Evolutionary conservation across 2,888 invertebrate species (phyloP), one percentile per base, ranked within the genome.

Genomic region (Morinoia aosen): DNA sequence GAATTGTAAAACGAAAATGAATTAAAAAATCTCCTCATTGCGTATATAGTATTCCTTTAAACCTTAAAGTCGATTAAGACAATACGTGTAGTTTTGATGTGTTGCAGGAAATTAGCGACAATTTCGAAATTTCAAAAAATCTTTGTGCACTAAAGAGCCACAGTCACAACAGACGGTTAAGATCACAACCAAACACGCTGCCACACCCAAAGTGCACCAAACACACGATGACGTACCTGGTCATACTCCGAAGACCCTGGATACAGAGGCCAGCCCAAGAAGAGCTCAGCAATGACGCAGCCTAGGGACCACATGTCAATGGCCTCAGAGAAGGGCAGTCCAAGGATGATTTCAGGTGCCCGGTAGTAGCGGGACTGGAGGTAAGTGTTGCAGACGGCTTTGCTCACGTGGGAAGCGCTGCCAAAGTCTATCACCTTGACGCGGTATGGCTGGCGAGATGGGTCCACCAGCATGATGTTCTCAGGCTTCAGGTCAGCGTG

Each of bases 291-390:
- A 94, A 99, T 99, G 96, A 99, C 99, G 97, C 99, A 99, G 96
- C 99, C 99, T 97, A 99, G 98, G 12, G 99, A 99, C 99, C 99
- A 99, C 99, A 99, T 99, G 97, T 99, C 99, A 97, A 99, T 99
- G 33, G 99, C 99, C 97, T 99, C 99, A 98, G 99, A 99, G 98
- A 99, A 99, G 96, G 99, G 99, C 97, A 99, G 98, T 56, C 99
- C 99, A 97, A 99, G 98, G 97, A 99, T 99, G 97, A 99, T 99
- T 97, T 99, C 99, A 4, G 99, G 99, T 76, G 99, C 99, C 97
- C 99, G 98, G 97, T 99, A 99, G 97, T 99, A 99, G 97, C 99
- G 98, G 97, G 99, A 99, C 98, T 99, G 99, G 97, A 99, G 98
- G 97, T 99, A 99, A 16, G 99, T 99, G 97, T 99, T 99, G 97